A percentile compares a stretch with the other conserved stretches of the same genome.
These are phyloP conservation scores for Halictus quadricinctus DNA, from an alignment of 2,888 invertebrate genomes.

Conservation along the genomic window DNA sequence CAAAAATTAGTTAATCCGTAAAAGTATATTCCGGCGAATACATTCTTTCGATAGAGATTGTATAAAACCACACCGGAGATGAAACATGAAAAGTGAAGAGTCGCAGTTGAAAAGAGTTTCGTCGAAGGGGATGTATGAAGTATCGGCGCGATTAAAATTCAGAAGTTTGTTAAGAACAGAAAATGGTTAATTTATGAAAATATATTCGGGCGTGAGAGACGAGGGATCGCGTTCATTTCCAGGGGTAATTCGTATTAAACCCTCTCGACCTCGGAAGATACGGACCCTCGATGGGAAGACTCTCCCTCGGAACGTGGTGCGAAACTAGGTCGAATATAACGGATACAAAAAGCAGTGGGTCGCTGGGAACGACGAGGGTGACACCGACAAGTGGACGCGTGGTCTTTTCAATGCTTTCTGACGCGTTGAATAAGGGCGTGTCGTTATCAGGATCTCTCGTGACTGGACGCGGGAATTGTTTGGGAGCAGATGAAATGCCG, in stretches of 20 bases:
- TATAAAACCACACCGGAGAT: background rate
- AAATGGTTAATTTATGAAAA: background rate
- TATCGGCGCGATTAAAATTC: background rate
- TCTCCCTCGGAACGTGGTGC: slow-evolving; percentile 26
- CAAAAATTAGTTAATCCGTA: background rate
- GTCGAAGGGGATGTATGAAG: background rate
- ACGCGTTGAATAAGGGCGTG: slow-evolving; percentile 25
- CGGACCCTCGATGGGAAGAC: slow-evolving; percentile 20
- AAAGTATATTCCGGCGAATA: background rate
- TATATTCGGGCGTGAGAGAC: background rate
- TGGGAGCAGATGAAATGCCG: slow-evolving; percentile 35
- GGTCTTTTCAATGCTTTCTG: slow-evolving; percentile 51
- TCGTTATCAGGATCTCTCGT: slow-evolving; percentile 42
- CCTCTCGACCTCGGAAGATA: slow-evolving; percentile 30
- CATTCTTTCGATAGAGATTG: background rate
- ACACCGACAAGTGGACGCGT: slow-evolving; percentile 47
- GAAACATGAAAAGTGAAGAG: background rate
- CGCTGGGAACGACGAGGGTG: slow-evolving; percentile 32
- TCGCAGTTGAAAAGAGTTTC: background rate
- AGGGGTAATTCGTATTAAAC: slow-evolving; percentile 43
- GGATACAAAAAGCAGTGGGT: slow-evolving; percentile 46
- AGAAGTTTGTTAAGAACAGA: background rate
- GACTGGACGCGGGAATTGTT: slow-evolving; percentile 28
- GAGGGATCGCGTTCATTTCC: background rate
- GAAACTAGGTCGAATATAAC: slow-evolving; percentile 58